Base-by-base conservation (phyloP, 2,888 invertebrate genomes). In the Sabatieria punctata region DNA sequence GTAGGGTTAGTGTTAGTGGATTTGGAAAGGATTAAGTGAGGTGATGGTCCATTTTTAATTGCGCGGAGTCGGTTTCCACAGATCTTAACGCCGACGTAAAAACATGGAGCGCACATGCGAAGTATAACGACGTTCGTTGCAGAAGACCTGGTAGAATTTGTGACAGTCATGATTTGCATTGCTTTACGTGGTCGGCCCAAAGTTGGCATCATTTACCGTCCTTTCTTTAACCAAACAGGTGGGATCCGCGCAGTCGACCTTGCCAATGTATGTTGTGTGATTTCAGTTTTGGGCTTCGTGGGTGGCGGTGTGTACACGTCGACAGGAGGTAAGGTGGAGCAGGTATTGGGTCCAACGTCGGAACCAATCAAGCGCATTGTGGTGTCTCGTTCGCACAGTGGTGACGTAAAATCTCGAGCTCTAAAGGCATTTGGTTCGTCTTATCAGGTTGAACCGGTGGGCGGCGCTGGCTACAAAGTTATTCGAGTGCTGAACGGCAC, bases 151-250 rank as follows among this genome's bases (percentile, higher is more conserved):
- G 76, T 80, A 52, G 68, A 85, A 54, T 97, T 83, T 73, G 95
- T 97, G 2, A 91, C 95, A 1, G 89, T 89, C 0, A 95, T 97
- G 93, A 85, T 89, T 2, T 97, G 95, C 69, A 80, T 97, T 15
- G 86, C 89, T 1, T 76, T 86, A 1, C 78, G 79, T 57, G 91
- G 89, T 1, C 74, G 78, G 49, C 91, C 95, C 0, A 71, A 84
- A 1, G 85, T 95, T 52, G 97, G 95, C 15, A 83, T 93, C 18
- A 82, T 97, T 53, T 84, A 95, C 66, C 79, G 80, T 61, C 93
- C 95, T 0, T 95, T 95, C 66, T 58, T 58, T 30, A 63, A 68
- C 37, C 64, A 66, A 51, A 71, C 71, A 27, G 72, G 75, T 49
- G 80, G 46, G 15, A 30, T 30, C 15, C 15, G 30, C 30, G 30